Percentiles rank a stretch among this genome's conserved stretches.
Conservation (phyloP, 2,113 vertebrate genomes). For the Xiphias gladius region DNA sequence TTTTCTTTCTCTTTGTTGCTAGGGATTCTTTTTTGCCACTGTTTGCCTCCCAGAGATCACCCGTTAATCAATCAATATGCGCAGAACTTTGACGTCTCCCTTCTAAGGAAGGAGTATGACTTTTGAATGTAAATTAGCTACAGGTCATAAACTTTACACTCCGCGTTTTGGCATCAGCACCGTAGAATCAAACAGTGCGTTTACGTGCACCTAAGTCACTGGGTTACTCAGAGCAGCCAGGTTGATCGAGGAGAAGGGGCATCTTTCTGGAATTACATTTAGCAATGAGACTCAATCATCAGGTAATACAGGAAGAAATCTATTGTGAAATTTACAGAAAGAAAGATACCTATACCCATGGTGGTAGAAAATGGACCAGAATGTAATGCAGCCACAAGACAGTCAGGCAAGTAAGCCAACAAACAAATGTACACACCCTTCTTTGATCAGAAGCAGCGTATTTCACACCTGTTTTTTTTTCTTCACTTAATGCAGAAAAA, state of each 20-base stretch:
- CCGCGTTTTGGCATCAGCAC: no score
- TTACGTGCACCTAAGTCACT: no score
- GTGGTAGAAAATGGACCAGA: not conserved
- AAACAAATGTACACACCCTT: not conserved
- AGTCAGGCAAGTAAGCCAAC: not conserved
- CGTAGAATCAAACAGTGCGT: no score
- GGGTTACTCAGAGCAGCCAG: not conserved
- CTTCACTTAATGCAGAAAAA: no score
- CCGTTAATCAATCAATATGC: slow-evolving; percentile 23
- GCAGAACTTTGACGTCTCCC: not conserved
- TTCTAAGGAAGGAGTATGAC: not conserved
- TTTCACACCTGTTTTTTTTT: not conserved
- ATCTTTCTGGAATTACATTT: not conserved
- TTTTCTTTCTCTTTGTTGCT: slow-evolving; percentile 15
- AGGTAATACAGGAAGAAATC: no score
- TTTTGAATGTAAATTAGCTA: not conserved
- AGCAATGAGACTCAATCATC: no score
- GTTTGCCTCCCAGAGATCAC: slow-evolving; percentile 31
- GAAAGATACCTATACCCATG: not conserved
- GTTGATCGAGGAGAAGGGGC: not conserved
- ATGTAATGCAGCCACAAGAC: not conserved
- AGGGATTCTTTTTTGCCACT: not conserved
- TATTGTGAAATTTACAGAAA: no score
- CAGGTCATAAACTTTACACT: no score
- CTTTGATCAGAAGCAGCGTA: not conserved